Evolutionary conservation across 1,140 invertebrate species (phyloP), one percentile per base, ranked within the genome.

Genomic region (Drosophila melanica): DNA sequence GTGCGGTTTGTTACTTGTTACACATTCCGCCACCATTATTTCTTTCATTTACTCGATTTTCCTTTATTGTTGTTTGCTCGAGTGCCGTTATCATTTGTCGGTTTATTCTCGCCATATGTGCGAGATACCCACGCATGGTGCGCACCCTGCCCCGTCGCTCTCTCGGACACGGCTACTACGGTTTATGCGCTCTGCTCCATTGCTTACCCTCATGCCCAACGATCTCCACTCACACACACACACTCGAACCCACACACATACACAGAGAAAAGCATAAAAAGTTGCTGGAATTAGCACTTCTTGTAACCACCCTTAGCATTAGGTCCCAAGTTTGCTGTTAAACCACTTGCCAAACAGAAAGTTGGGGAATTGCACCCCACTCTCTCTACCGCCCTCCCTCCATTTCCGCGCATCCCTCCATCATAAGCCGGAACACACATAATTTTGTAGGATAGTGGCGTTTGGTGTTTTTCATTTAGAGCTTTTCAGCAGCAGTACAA

Each of bases 31-130:
- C 50, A 53, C 81, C 82, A 81, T 86, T 87, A 86, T 87, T 79
- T 76, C 84, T 68, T 87, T 87, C 82, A 87, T 82, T 87, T 87
- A 87, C 82, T 87, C 75, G 76, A 89, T 87, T 82, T 86, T 89
- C 82, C 84, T 82, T 87, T 87, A 89, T 89, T 87, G 82, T 87
- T 87, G 79, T 87, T 87, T 87, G 82, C 82, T 79, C 84, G 79
- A 89, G 84, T 79, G 82, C 84, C 82, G 82, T 87, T 86, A 86
- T 86, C 82, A 86, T 86, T 86, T 87, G 82, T 86, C 60, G 79
- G 82, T 87, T 82, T 87, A 75, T 78, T 86, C 64, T 78, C 55
- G 64, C 78, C 82, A 81, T 87, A 86, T 86, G 81, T 87, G 81
- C 58, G 27, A 53, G 50, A 9, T 27, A 44, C 20, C 39, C 39